Evolutionary conservation across 2,113 vertebrate species (phyloP), one percentile per base, ranked within the genome.

Genomic region (Odontesthes bonariensis): DNA sequence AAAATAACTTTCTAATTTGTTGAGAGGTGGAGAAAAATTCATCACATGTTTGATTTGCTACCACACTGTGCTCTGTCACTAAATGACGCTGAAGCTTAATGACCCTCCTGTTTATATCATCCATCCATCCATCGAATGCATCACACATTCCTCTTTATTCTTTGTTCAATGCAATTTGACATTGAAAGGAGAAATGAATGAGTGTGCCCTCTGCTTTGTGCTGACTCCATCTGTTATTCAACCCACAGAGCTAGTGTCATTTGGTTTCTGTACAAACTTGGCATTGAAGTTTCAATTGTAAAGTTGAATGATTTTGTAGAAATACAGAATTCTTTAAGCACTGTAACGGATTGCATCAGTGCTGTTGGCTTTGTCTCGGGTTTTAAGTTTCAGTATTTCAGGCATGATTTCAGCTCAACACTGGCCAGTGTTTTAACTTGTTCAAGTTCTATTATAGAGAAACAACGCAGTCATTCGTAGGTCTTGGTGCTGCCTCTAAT

Each of bases 151-250:
- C 56, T 8, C 17, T 6, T 27, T 49, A 46, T n/a, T 62, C 19
- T 69, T 74, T 52, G 59, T 77, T 44, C 68, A 47, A 16, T 23
- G 20, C 16, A 61, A 22, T 60, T 53, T 77, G 73, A 68, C 46
- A 69, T 46, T 77, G 75, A 84, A 58, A 64, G 8, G 52, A 69
- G 11, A 16, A 33, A 62, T 40, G 27, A 77, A 73, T 27, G 27
- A 44, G n/a, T 9, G 44, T 10, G 32, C 19, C 67, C 2, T 4
- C 19, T 19, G 57, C 75, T 74, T 65, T 23, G 51, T 69, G 19
- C 8, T 9, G 53, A 55, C 60, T 53, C 8, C 7, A 59, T 58
- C 57, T 27, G 44, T 75, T 79, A 12, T 27, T 64, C 62, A 66
- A 31, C 49, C 71, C 46, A 58, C 32, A 33, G 59, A 73, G 16